phyloP scores from a whole-genome alignment of 2,888 invertebrate genomes.

The Sphaerophoria taeniata region DNA sequence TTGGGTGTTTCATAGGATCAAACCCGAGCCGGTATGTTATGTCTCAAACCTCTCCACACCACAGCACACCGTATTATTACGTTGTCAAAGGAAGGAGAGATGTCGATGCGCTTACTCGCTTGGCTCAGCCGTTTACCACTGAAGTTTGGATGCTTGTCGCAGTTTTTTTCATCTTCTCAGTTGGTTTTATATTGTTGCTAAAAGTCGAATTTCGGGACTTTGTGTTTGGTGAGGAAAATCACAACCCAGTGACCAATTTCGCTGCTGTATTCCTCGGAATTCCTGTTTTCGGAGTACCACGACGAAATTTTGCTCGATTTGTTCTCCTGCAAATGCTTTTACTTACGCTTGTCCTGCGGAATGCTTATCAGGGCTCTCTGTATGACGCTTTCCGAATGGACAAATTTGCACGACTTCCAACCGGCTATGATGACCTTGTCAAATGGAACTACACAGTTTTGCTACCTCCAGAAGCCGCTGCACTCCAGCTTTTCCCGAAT shows the following conservation, averaged over 20 bases:
- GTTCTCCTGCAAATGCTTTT: conserved; percentile 78
- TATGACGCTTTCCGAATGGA: conserved; percentile 78
- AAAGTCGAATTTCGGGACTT: conserved; percentile 29
- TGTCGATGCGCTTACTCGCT: conserved; percentile 74
- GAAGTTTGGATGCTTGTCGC: conserved; percentile 75
- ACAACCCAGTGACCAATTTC: conserved; percentile 75
- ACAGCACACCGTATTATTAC: conserved; percentile 56
- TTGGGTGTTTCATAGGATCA: conserved; percentile 78
- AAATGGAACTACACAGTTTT: conserved; percentile 76
- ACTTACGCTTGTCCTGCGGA: conserved; percentile 78
- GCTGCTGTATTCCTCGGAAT: conserved; percentile 77
- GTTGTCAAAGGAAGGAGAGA: conserved; percentile 22
- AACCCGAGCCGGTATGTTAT: conserved; percentile 70
- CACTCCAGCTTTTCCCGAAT: conserved; percentile 75
- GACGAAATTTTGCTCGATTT: conserved; percentile 76
- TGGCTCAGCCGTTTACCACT: conserved; percentile 76
- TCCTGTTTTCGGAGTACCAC: conserved; percentile 75
- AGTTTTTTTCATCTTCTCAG: conserved; percentile 21
- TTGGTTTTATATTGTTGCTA: conserved; percentile 20
- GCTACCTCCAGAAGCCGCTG: conserved; percentile 37
- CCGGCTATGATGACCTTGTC: conserved; percentile 74
- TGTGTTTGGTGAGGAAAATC: conserved; percentile 70
- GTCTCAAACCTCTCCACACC: conserved; percentile 76
- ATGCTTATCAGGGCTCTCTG: conserved; percentile 79
- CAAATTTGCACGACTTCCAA: conserved; percentile 74